Percentiles rank a stretch among this genome's conserved stretches.
phyloP scores from a whole-genome alignment of 2,888 invertebrate genomes.

The Atrina japonica region DNA sequence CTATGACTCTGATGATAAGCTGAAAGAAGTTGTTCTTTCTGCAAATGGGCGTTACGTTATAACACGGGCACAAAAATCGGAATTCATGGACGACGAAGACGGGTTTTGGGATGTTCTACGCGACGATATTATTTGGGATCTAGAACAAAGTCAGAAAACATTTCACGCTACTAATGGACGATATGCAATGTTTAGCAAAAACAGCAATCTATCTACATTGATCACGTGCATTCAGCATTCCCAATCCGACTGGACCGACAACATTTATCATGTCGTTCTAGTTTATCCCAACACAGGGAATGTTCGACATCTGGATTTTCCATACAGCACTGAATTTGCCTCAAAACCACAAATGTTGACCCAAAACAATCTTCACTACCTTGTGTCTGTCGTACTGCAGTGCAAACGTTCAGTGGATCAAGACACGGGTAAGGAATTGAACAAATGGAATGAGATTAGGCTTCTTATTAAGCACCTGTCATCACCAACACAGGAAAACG shows the following conservation, averaged over 20 bases:
- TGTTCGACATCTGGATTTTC: slow-evolving; percentile 56
- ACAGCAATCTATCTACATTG: slow-evolving; percentile 56
- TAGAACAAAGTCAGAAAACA: slow-evolving; percentile 56
- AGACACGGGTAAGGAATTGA: slow-evolving; percentile 44
- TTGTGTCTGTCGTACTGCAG: slow-evolving; percentile 60
- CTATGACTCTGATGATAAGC: slow-evolving; percentile 50
- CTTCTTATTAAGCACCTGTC: slow-evolving; percentile 53
- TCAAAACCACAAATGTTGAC: slow-evolving; percentile 55
- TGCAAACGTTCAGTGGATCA: slow-evolving; percentile 45
- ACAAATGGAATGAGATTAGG: slow-evolving; percentile 50
- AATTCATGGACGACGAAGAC: slow-evolving; percentile 30
- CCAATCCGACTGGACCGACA: slow-evolving; percentile 62
- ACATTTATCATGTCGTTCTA: slow-evolving; percentile 60
- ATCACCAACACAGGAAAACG: slow-evolving; percentile 34
- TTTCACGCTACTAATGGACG: slow-evolving; percentile 53
- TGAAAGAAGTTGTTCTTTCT: slow-evolving; percentile 61
- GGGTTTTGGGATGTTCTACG: slow-evolving; percentile 53
- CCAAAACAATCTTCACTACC: slow-evolving; percentile 39
- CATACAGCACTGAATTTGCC: slow-evolving; percentile 62
- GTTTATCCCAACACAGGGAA: slow-evolving; percentile 52
- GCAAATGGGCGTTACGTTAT: slow-evolving; percentile 63
- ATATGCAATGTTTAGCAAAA: slow-evolving; percentile 62
- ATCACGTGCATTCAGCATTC: slow-evolving; percentile 63
- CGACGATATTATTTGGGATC: slow-evolving; percentile 71
- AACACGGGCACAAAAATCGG: slow-evolving; percentile 52